These are phyloP conservation scores for Malacoraja senta DNA, from an alignment of 2,797 vertebrate species.

Conservation along the genomic window DNA sequence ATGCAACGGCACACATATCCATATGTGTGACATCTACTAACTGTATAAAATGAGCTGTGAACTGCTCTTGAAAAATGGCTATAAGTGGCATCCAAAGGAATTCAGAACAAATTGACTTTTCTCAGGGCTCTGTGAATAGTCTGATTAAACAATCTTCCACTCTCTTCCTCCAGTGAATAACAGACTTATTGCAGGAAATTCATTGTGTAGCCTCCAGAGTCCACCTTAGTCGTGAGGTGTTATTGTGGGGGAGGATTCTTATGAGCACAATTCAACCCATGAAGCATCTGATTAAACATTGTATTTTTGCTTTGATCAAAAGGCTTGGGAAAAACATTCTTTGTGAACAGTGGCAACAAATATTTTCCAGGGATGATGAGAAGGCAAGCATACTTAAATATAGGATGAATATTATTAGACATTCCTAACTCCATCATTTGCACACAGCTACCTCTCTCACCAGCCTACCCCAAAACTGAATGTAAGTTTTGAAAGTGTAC, in stretches of 20 bases:
- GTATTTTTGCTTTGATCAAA: not conserved
- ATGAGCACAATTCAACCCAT: not conserved
- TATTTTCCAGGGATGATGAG: not conserved
- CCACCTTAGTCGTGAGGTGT: not conserved
- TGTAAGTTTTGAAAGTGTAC: not conserved
- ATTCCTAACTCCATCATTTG: not conserved
- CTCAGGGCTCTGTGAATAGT: not conserved
- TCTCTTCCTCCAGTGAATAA: not conserved
- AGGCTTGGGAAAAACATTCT: not conserved
- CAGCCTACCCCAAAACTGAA: not conserved
- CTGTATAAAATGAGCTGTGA: not conserved
- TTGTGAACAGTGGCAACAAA: not conserved
- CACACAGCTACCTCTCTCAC: not conserved
- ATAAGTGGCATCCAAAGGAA: not conserved
- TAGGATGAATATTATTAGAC: not conserved
- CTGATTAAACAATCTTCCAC: not conserved
- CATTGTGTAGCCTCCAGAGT: not conserved
- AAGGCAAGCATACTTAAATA: not conserved
- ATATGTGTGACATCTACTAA: not conserved
- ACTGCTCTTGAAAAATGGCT: not conserved
- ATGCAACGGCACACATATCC: not conserved
- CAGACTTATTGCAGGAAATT: not conserved
- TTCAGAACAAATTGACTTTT: not conserved
- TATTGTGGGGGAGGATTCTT: not conserved
- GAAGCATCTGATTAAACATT: not conserved